A percentile compares a stretch with the other conserved stretches of the same genome.
These are phyloP conservation scores for Caenorhabditis becei DNA, from an alignment of 2,888 invertebrate genomes.

Conservation along the genomic window DNA sequence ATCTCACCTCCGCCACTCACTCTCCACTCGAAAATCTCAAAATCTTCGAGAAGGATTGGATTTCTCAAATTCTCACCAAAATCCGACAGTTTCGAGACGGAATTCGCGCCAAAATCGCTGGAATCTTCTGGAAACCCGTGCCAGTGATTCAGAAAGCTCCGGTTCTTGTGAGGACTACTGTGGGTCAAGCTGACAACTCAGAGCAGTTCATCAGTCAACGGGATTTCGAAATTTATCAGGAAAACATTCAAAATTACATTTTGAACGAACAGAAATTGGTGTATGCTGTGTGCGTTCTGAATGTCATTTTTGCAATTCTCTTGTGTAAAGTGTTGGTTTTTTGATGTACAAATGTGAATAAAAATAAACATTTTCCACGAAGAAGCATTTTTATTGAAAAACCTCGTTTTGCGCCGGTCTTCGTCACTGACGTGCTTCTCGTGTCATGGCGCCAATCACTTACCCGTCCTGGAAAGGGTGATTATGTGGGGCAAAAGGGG, in stretches of 20 bases:
- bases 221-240: neutral
- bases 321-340: neutral
- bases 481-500: too few relatives aligned
- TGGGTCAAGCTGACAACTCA: neutral
- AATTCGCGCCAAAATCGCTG: neutral
- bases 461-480: too few relatives aligned
- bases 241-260: neutral
- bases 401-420: too few relatives aligned
- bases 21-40: neutral
- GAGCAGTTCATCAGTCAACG: neutral
- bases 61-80: neutral
- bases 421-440: too few relatives aligned
- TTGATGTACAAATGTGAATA: too few relatives aligned
- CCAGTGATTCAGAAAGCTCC: neutral
- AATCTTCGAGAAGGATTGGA: neutral
- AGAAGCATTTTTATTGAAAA: too few relatives aligned
- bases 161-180: neutral
- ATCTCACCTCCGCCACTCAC: neutral
- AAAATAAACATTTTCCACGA: too few relatives aligned
- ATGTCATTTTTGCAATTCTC: neutral
- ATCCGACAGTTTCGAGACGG: neutral
- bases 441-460: too few relatives aligned
- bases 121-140: neutral
- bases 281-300: neutral
- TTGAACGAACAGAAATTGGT: neutral